Conservation (phyloP, 2,888 invertebrate genomes). For the Cactoblastis cactorum region DNA sequence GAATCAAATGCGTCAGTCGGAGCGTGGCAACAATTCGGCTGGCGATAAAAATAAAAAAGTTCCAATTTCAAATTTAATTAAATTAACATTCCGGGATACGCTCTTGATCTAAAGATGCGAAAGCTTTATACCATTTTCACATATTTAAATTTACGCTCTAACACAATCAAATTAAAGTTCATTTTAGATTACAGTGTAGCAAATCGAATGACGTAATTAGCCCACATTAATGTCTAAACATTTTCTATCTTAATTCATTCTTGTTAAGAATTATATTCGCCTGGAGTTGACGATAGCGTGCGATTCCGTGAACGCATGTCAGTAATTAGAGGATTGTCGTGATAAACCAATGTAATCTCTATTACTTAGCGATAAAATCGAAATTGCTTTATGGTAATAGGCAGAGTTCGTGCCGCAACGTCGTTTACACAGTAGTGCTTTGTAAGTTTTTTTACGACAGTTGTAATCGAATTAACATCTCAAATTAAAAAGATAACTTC, state of each 20-base stretch:
- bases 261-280: conserved; percentile 39
- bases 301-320: conserved; percentile 44
- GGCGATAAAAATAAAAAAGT: conserved; percentile 63
- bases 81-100: conserved; percentile 67
- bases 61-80: conserved; percentile 69
- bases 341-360: conserved; percentile 73
- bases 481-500: conserved; percentile 66
- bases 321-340: conserved; percentile 61
- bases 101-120: conserved; percentile 34
- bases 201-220: conserved; percentile 30
- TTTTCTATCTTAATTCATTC: conserved; percentile 27
- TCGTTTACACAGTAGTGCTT: conserved; percentile 61
- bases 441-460: conserved; percentile 67
- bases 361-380: conserved; percentile 63
- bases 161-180: conserved; percentile 19
- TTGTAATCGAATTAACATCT: conserved; percentile 75
- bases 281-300: conserved; percentile 43
- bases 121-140: background rate
- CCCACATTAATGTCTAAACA: conserved; percentile 12
- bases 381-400: conserved; percentile 65
- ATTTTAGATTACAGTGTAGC: conserved; percentile 18
- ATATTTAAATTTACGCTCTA: conserved; percentile 22
- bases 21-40: conserved; percentile 66
- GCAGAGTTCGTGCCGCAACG: conserved; percentile 47
- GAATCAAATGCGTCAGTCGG: conserved; percentile 45